Base-by-base conservation (phyloP, 2,113 vertebrate species). In the Paralichthys olivaceus region DNA sequence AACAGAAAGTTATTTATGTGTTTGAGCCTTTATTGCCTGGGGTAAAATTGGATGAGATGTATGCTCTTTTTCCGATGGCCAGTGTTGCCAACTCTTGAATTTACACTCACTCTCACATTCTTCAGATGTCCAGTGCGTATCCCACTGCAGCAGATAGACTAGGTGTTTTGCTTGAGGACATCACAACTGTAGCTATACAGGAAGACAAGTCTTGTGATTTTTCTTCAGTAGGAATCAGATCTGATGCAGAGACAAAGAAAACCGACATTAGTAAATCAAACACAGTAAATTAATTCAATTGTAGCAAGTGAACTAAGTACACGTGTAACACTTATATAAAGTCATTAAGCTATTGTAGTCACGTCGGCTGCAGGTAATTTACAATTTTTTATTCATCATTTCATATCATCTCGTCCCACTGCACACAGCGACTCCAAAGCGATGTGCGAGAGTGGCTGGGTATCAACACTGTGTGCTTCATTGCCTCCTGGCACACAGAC, bases 381-480 rank as follows among this genome's bases (percentile, higher is more conserved):
- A 40, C 60, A 29, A 0, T 45, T 80, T 63, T 59, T 60, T 65
- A n/a, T 45, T 45, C 40, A 45, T 26, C 37, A 64, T 43, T 13
- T 63, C 34, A 62, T 66, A 60, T 62, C n/a, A 58, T 69, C 75
- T 61, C 34, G 0, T 65, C 56, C n/a, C 58, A 14, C 58, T 61
- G 65, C 75, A 65, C 70, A 60, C 69, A 70, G 79, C 58, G 51
- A 77, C 73, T 70, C 72, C 23, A 34, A 49, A 74, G 77, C 57
- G 7, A 74, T 58, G 66, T 64, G 17, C 43, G 43, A 13, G 20
- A 75, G 73, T 17, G 56, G 66, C 72, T 65, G 62, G 34, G 40
- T 67, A 65, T 75, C 76, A 69, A 74, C 72, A 58, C 76, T 49
- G 23, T 80, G 72, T 77, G 75, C 81, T 80, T 59, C 59, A 23